These are phyloP conservation scores for Scelioninae gen. 2 DNA, from an alignment of 2,888 invertebrate genomes.

Conservation along the genomic window DNA sequence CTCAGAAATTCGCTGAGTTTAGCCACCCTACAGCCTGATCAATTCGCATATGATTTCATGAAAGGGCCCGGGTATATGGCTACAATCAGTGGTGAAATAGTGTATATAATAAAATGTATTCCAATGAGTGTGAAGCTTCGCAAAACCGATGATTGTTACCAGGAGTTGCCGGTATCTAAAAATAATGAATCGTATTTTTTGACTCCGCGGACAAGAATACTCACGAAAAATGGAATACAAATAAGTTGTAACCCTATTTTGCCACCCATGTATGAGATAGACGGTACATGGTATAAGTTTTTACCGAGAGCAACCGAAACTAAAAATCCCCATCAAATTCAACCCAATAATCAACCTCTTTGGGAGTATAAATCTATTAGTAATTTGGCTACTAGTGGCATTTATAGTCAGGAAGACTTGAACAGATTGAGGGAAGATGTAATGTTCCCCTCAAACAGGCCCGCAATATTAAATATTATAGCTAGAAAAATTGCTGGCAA, in stretches of 20 bases:
- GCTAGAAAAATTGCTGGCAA: slow-evolving; percentile 1
- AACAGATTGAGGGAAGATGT: not conserved
- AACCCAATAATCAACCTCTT: not conserved
- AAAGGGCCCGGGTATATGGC: slow-evolving; percentile 61
- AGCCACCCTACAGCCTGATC: slow-evolving; percentile 54
- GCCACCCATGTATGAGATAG: not conserved
- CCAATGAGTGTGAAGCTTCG: slow-evolving; percentile 57
- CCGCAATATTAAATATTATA: slow-evolving; percentile 4
- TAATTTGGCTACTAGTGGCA: slow-evolving; percentile 2
- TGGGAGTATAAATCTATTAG: slow-evolving; percentile 3
- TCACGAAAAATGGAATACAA: slow-evolving; percentile 51
- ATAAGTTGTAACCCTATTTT: slow-evolving; percentile 49
- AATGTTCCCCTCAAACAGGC: slow-evolving; percentile 2
- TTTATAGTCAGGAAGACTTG: not conserved
- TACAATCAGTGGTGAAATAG: slow-evolving; percentile 61
- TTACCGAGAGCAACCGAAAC: not conserved
- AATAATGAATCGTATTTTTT: slow-evolving; percentile 43
- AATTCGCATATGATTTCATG: slow-evolving; percentile 1
- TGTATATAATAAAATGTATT: slow-evolving; percentile 64
- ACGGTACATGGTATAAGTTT: slow-evolving; percentile 8
- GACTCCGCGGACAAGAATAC: slow-evolving; percentile 58
- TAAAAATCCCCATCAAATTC: not conserved
- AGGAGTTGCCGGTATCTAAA: slow-evolving; percentile 55
- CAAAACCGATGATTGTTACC: slow-evolving; percentile 57
- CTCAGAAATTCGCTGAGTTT: slow-evolving; percentile 61